Evolutionary conservation across 2,797 vertebrate species (phyloP).

Genomic region (Antrozous pallidus): DNA sequence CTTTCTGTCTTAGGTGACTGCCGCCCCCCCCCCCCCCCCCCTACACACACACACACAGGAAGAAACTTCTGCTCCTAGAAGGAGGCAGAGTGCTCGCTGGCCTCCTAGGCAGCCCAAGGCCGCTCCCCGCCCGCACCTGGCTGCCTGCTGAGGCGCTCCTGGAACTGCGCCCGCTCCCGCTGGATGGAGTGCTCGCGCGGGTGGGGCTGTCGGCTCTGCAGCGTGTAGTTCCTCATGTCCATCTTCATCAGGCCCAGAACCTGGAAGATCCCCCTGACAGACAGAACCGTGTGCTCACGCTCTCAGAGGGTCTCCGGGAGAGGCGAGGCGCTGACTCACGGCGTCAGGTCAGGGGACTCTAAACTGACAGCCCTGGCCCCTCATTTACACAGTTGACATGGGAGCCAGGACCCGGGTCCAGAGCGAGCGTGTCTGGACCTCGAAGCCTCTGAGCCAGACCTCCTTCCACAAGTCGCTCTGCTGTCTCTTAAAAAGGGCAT

Average conservation of each 20-base stretch:
- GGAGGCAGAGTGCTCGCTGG: not conserved
- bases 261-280: constrained; percentile 80
- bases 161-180: constrained; percentile 83
- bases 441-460: not conserved
- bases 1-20: not conserved
- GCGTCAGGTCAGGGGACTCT: not conserved
- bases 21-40: not conserved
- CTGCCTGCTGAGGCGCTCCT: constrained; percentile 84
- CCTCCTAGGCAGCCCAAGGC: not conserved
- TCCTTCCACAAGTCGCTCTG: not conserved
- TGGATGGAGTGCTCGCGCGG: constrained; percentile 82
- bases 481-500: not conserved
- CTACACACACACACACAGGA: not conserved
- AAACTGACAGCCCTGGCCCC: not conserved
- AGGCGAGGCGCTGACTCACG: no score
- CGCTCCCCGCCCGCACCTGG: constrained; percentile 75
- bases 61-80: not conserved
- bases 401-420: not conserved
- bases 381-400: not conserved
- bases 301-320: no score
- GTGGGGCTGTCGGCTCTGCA: constrained; percentile 83
- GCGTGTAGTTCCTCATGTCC: constrained; percentile 87
- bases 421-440: not conserved
- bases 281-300: not conserved
- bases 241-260: constrained; percentile 86